A percentile compares a stretch with the other conserved stretches of the same genome.
These are phyloP conservation scores for Rhagonycha lutea DNA, from an alignment of 2,888 invertebrate species.

Conservation along the genomic window DNA sequence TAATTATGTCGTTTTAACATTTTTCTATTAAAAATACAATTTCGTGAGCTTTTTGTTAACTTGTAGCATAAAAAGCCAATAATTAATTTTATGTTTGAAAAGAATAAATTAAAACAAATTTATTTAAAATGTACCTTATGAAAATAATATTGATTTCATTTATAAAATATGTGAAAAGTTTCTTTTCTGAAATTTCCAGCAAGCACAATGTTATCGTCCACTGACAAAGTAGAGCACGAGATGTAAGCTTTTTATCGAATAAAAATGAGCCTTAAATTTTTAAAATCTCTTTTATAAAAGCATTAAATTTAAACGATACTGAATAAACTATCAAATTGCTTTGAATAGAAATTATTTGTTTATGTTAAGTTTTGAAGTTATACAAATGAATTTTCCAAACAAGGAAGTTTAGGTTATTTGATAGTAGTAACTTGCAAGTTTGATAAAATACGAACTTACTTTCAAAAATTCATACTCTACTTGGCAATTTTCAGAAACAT, in stretches of 20 bases:
- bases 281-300: constrained; percentile 1
- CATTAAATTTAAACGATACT: constrained; percentile 9
- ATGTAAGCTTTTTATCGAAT: constrained; percentile 5
- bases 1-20: background rate
- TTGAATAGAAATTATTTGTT: background rate
- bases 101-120: background rate
- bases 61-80: background rate
- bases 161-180: constrained; percentile 2
- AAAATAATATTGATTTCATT: background rate
- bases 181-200: background rate
- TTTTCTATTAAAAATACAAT: background rate
- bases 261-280: constrained; percentile 7
- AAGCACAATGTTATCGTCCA: constrained; percentile 3
- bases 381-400: background rate
- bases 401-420: background rate
- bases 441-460: background rate
- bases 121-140: background rate
- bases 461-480: constrained; percentile 1
- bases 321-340: background rate
- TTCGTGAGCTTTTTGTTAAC: background rate
- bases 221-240: constrained; percentile 7
- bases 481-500: constrained; percentile 3
- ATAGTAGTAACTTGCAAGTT: background rate
- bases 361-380: background rate
- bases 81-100: background rate